phyloP scores from a whole-genome alignment of 2,797 vertebrate genomes.

The Trichosurus vulpecula region DNA sequence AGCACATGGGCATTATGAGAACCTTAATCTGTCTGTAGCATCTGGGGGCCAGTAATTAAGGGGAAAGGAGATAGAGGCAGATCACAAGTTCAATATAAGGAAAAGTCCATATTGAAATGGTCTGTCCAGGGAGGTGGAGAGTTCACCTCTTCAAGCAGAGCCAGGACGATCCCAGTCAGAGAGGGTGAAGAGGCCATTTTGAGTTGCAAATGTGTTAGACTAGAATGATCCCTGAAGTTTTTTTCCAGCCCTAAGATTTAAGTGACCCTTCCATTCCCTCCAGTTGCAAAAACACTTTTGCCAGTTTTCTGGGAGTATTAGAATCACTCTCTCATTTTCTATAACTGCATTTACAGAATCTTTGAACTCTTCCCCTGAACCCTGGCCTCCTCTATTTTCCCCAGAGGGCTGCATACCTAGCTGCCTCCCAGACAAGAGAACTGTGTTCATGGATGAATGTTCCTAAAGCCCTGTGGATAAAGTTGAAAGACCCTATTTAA shows the following conservation, averaged over 20 bases:
- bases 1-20: not conserved
- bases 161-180: not conserved
- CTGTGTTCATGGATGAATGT: not conserved
- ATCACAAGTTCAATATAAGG: not conserved
- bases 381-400: not conserved
- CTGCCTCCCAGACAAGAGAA: not conserved
- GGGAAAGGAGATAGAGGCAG: not conserved
- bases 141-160: not conserved
- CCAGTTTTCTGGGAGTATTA: not conserved
- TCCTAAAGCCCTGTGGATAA: not conserved
- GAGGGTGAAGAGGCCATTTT: not conserved
- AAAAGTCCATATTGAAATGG: not conserved
- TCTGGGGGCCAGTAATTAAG: no score
- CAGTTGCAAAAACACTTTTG: not conserved
- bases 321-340: not conserved
- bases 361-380: not conserved
- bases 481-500: not conserved
- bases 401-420: not conserved
- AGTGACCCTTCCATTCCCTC: not conserved
- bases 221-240: not conserved
- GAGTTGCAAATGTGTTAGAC: fast-evolving
- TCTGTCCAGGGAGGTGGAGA: not conserved
- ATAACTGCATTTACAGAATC: not conserved
- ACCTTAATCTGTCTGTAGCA: not conserved
- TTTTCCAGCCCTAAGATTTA: not conserved